Percentiles rank a stretch among this genome's conserved stretches.
phyloP scores from a whole-genome alignment of 2,113 vertebrate genomes.

The Thunnus maccoyii region DNA sequence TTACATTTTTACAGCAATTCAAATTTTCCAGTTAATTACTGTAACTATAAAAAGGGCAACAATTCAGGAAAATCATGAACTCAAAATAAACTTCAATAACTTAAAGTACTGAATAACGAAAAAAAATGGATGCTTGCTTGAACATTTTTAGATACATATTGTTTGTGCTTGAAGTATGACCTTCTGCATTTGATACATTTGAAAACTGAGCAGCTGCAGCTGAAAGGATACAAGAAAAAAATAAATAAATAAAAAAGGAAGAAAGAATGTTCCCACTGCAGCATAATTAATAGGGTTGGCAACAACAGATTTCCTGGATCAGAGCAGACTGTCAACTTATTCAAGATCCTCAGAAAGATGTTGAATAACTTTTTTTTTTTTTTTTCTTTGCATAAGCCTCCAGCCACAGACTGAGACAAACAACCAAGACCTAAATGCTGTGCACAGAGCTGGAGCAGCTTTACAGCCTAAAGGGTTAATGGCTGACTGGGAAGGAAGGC shows the following conservation, averaged over 20 bases:
- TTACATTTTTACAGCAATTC: neutral
- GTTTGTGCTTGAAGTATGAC: conserved; percentile 2
- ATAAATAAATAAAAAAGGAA: neutral
- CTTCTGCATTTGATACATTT: conserved; percentile 10
- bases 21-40: neutral
- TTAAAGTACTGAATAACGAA: neutral
- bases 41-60: neutral
- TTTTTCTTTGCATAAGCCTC: conserved; percentile 20
- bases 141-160: conserved; percentile 8
- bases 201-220: conserved; percentile 25
- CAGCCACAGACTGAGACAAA: conserved; percentile 20
- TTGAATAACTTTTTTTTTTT: conserved; percentile 19
- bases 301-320: neutral
- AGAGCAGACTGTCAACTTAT: conserved; percentile 16
- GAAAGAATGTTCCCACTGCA: neutral
- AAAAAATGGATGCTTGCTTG: neutral
- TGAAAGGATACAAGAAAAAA: conserved; percentile 26
- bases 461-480: conserved; percentile 73
- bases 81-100: neutral
- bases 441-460: conserved; percentile 22
- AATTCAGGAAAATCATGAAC: neutral
- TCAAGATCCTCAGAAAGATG: conserved; percentile 18
- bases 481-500: conserved; percentile 61
- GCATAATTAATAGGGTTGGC: conserved; percentile 5
- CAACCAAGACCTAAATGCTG: conserved; percentile 21